Evolutionary conservation across 2,888 invertebrate genomes (phyloP), one percentile per base, ranked within the genome.

Genomic region (Lacanobia wlatinum): DNA sequence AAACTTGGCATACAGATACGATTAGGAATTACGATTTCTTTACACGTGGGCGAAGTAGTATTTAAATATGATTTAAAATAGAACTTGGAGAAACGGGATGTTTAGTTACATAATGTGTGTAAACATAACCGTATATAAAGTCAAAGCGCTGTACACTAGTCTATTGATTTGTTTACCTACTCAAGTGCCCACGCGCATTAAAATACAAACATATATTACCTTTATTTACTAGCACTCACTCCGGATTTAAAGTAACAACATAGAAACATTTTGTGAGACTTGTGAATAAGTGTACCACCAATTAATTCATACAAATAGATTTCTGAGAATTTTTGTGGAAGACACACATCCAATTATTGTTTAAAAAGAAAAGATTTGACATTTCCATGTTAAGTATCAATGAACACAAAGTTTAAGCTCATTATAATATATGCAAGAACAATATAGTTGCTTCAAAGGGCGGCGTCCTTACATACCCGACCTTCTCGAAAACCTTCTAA

Each of bases 371-470:
- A 76, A 46, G 0, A 55, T 16, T 67, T 23, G 43, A 9, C 16
- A 56, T 56, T 23, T 5, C 21, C 46, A 21, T 46, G 23, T 28
- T 43, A 14, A 2, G 14, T 60, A 12, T 43, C 34, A 38, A 53
- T 34, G 0, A 50, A 58, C 58, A 12, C 8, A 14, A 64, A 48
- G 28, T 66, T 21, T 43, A 34, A 56, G 23, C 18, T 38, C 3
- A n/a, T 46, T 46, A 46, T 46, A 16, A 46, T 5, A 43, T 46
- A 21, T 21, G 23, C 14, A n/a, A 55, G 28, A 23, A 50, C 40
- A n/a, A 38, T 67, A 34, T 50, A 28, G n/a, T 38, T 34, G 34
- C 10, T 74, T 50, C 21, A 56, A 75, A 55, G 16, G 16, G 28
- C 40, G 21, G 18, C 34, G 34, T 34, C 34, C 34, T 34, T 21